Base-by-base conservation (phyloP, 2,797 vertebrate species). In the Epinephelus awoara region DNA sequence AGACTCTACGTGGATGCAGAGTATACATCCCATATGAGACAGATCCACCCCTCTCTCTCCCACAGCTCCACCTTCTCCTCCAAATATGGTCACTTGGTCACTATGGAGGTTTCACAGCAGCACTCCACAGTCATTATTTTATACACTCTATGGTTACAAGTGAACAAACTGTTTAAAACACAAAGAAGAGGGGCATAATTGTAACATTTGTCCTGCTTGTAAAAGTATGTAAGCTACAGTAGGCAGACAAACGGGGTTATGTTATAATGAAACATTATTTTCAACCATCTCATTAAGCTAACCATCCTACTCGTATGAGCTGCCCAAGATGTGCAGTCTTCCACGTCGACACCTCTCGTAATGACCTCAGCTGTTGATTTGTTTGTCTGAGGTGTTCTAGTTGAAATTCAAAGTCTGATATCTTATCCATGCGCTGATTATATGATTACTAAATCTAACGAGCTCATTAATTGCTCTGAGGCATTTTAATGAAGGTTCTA, bases 401-500 rank as follows among this genome's bases (percentile, higher is more conserved):
- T 89, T 91, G 54, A 80, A 90, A 91, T 92, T 85, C 85, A 77
- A n/a, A 47, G 72, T 58, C 54, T 66, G 54, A 77, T 57, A 72
- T 88, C 58, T 79, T 79, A 70, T 75, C 72, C 77, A 57, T 23
- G 72, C 67, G 18, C 70, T 72, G 75, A 92, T 92, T 84, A 85
- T 80, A 78, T 88, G 79, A 90, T 91, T 85, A 86, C 83, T 63
- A 75, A 86, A 80, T 79, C 77, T 78, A 89, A 85, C 38, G 29
- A 89, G 84, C 80, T 88, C 81, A 85, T 90, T 89, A 91, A 92
- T 90, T 86, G 82, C 83, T 75, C 27, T 2, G 72, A 84, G 73
- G 82, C 78, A 85, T 88, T 89, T 90, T 92, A 91, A 91, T 91
- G 81, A 88, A 87, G 77, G 74, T 83, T 88, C 65, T 86, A 90